Base-by-base conservation (phyloP, 2,888 invertebrate species). In the Conus canariensis region DNA sequence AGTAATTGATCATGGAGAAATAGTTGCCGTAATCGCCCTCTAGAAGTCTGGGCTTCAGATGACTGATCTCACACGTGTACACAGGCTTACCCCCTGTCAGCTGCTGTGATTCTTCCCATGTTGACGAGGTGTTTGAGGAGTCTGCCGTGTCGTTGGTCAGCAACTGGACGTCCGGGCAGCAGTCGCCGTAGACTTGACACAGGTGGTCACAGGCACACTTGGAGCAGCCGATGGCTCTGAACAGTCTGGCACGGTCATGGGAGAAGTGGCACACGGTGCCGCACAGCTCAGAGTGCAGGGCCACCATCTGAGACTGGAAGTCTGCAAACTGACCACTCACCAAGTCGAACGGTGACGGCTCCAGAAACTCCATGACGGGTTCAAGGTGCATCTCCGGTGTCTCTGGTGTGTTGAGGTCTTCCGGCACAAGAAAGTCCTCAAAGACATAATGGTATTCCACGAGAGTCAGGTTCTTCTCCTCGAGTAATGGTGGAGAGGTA, bases 111-210 rank as follows among this genome's bases (percentile, higher is more conserved):
- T 85, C 60, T 12, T 60, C 6, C 59, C 85, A 30, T n/a, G 85
- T 83, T 12, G 56, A 56, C 14, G 58, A 56, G 58, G 7, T 3
- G 8, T 7, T 1, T 22, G 22, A 25, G 58, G 19, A 22, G 1
- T 22, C 10, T 22, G n/a, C 8, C 22, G 56, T 9, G 56, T 2
- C 7, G 22, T 19, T 7, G 83, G 7, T 7, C 67, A 74, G 59
- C 19, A 85, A 22, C 64, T 83, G 83, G 14, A 89, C 58, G 58
- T 89, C 89, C 16, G 89, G 89, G 74, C 89, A 89, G 19, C 89
- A 89, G 85, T 89, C 89, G 4, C 64, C 74, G 45, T 85, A 89
- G 8, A 70, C 30, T 19, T 58, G 74, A 30, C 89, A 89, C 58
- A 85, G 85, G 16, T 22, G 74, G 85, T 89, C 89, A 85, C 89